These are phyloP conservation scores for Nasonovia ribisnigri DNA, from an alignment of 2,888 invertebrate genomes.

Conservation along the genomic window DNA sequence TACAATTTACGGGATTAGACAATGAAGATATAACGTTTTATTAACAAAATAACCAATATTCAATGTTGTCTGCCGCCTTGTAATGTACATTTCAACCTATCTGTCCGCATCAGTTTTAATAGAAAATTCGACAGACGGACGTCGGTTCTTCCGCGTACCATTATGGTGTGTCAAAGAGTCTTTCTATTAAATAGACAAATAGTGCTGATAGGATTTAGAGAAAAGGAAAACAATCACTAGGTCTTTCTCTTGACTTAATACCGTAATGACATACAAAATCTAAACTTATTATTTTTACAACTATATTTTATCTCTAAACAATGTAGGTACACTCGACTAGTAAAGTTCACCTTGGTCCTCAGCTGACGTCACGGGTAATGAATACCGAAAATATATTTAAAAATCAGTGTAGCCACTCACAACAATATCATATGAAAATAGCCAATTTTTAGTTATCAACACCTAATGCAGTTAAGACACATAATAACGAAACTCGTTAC, in stretches of 20 bases:
- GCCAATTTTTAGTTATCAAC: no score
- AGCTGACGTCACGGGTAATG: no score
- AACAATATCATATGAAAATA: no score
- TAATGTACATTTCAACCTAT: not conserved
- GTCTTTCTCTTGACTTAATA: not conserved
- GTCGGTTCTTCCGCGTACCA: not conserved
- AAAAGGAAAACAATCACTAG: constrained; percentile 15
- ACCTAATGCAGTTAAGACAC: no score
- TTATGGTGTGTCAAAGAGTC: not conserved
- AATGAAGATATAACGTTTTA: not conserved
- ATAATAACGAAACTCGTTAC: no score
- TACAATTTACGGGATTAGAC: not conserved
- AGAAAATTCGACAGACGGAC: not conserved
- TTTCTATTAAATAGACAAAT: not conserved
- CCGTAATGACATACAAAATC: not conserved
- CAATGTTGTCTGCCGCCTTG: not conserved
- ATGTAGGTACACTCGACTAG: no score
- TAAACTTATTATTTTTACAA: not conserved
- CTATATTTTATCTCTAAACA: not conserved
- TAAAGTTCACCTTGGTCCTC: no score
- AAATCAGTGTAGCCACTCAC: no score
- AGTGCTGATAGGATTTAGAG: not conserved
- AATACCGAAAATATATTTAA: no score
- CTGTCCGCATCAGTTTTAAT: constrained; percentile 6
- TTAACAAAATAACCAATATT: not conserved